phyloP scores from a whole-genome alignment of 2,888 invertebrate species.

The Uloborus plumipes region DNA sequence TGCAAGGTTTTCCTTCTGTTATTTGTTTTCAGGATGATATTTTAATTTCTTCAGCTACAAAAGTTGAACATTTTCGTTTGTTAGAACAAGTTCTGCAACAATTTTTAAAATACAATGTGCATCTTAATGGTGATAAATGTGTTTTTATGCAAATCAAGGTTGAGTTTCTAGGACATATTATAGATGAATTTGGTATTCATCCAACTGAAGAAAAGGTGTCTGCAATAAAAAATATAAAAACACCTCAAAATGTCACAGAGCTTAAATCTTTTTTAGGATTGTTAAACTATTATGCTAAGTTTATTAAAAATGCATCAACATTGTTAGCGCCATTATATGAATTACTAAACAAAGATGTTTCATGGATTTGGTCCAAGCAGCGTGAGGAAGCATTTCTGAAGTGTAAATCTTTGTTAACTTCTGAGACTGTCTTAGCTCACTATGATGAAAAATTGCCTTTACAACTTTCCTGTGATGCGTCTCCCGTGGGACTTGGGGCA shows the following conservation, averaged over 20 bases:
- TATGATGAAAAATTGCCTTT: too few relatives aligned
- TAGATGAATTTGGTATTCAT: not conserved
- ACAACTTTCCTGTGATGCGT: too few relatives aligned
- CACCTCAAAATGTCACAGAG: not conserved
- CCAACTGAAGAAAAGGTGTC: not conserved
- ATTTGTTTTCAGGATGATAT: slow-evolving; percentile 7
- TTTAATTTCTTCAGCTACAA: not conserved
- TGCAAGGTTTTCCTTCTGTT: too few relatives aligned
- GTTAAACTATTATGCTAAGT: not conserved
- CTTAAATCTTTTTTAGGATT: slow-evolving; percentile 9
- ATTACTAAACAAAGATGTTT: too few relatives aligned
- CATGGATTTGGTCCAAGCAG: too few relatives aligned
- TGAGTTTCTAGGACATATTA: slow-evolving; percentile 8
- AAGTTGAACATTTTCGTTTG: not conserved
- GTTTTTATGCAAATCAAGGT: not conserved
- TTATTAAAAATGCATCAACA: too few relatives aligned
- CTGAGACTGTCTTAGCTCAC: too few relatives aligned
- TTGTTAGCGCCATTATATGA: too few relatives aligned
- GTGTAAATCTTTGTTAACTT: too few relatives aligned
- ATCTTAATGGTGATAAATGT: slow-evolving; percentile 3
- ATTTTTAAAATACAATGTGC: slow-evolving; percentile 2
- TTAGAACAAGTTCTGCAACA: not conserved
- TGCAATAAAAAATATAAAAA: not conserved
- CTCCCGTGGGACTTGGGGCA: too few relatives aligned
- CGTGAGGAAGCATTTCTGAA: too few relatives aligned